These are phyloP conservation scores for Alfaro cultratus DNA, from an alignment of 2,797 vertebrate genomes.

Conservation along the genomic window DNA sequence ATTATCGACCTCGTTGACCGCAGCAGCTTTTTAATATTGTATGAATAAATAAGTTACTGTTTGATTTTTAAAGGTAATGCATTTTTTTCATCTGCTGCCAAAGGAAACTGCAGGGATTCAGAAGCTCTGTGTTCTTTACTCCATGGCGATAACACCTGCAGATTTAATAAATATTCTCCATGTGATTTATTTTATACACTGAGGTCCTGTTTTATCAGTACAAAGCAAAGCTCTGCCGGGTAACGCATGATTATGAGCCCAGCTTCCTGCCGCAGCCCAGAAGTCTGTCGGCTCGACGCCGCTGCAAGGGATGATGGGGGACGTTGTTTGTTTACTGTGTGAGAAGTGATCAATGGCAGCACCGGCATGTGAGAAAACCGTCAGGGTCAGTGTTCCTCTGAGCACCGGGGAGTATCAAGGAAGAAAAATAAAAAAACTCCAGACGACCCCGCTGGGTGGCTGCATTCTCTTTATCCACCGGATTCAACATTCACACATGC, in stretches of 20 bases:
- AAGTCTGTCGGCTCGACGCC: constrained; percentile 28
- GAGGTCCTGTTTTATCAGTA: constrained; percentile 54
- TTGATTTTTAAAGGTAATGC: constrained; percentile 13
- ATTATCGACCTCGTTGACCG: constrained; percentile 13
- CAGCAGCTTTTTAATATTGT: constrained; percentile 6
- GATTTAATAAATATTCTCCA: constrained; percentile 48
- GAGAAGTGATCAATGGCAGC: constrained; percentile 62
- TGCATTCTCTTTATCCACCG: constrained; percentile 48
- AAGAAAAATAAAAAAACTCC: constrained; percentile 40
- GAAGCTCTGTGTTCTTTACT: constrained; percentile 23
- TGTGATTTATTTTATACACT: constrained; percentile 54
- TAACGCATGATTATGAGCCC: constrained; percentile 44
- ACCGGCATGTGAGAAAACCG: constrained; percentile 34
- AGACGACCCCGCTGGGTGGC: constrained; percentile 46
- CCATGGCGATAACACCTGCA: constrained; percentile 42
- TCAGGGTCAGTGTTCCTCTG: constrained; percentile 51
- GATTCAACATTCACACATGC: constrained; percentile 28
- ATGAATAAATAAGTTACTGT: constrained; percentile 9
- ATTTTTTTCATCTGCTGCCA: constrained; percentile 40
- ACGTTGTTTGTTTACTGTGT: constrained; percentile 56
- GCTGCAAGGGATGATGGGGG: constrained; percentile 34
- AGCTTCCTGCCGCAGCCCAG: constrained; percentile 12
- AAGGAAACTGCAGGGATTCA: constrained; percentile 9
- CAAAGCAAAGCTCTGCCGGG: constrained; percentile 44
- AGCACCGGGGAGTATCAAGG: constrained; percentile 36